Percentiles rank a stretch among this genome's conserved stretches.
phyloP scores from a whole-genome alignment of 2,113 vertebrate species.

The Sinocyclocheilus anshuiensis region DNA sequence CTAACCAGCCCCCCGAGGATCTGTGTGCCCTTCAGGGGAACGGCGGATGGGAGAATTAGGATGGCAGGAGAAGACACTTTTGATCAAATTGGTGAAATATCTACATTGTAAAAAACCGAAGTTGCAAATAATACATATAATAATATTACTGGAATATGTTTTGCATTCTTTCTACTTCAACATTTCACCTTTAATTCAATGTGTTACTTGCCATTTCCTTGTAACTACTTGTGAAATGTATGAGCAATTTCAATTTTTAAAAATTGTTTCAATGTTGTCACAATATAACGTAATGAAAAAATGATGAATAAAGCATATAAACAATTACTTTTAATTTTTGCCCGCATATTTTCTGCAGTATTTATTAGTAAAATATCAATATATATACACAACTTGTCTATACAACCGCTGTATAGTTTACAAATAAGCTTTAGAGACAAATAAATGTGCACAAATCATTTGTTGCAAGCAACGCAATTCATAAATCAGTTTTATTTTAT shows the following conservation, averaged over 20 bases:
- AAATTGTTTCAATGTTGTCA: no score
- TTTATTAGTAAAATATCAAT: neutral
- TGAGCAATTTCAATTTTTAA: no score
- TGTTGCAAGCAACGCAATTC: neutral
- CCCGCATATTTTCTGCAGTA: neutral
- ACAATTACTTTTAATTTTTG: neutral
- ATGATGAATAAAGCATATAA: no score
- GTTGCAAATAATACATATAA: neutral
- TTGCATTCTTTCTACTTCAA: neutral
- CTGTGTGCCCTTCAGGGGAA: conserved; percentile 62
- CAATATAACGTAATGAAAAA: no score
- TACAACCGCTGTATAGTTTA: neutral
- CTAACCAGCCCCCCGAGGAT: conserved; percentile 43
- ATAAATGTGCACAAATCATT: neutral
- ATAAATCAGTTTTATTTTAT: neutral
- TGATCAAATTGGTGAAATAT: conserved; percentile 32
- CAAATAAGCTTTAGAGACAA: neutral
- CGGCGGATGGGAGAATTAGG: conserved; percentile 66
- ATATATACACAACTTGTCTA: neutral
- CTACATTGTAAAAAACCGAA: neutral
- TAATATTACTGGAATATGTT: neutral
- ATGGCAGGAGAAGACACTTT: conserved; percentile 60
- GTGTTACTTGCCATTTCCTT: neutral
- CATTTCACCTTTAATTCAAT: neutral
- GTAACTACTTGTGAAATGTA: neutral